phyloP scores from a whole-genome alignment of 2,113 vertebrate genomes.

The Nannobrachium achirus region DNA sequence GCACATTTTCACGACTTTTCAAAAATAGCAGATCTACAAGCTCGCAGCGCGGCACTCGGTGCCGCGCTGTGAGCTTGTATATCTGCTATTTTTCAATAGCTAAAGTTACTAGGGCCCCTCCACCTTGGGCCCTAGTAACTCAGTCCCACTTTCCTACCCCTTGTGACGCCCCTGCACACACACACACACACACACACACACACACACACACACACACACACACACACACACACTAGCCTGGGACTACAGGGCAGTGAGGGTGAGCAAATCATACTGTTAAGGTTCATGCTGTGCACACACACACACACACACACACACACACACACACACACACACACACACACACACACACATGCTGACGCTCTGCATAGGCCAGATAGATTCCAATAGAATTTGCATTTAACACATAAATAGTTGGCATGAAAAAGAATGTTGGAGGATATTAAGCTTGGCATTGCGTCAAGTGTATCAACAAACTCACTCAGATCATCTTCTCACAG shows the following conservation, averaged over 20 bases:
- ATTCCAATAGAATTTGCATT: no score
- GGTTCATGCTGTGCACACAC: constrained; percentile 1
- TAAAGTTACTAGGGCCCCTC: no score
- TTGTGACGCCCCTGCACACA: no score
- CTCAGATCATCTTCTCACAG: constrained; percentile 1
- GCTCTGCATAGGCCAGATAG: constrained; percentile 2
- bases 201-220: no score
- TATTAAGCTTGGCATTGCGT: constrained; percentile 38
- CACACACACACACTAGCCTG: constrained; percentile 26
- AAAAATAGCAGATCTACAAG: no score
- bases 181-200: no score
- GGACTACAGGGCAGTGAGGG: constrained; percentile 35
- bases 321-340: constrained; percentile 8
- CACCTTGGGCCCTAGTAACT: no score
- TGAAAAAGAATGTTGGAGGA: neutral
- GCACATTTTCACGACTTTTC: no score
- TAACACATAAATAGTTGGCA: constrained; percentile 21
- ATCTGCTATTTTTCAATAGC: no score
- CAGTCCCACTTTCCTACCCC: no score
- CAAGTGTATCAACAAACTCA: constrained; percentile 15
- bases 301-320: constrained; percentile 7
- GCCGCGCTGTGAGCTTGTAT: no score
- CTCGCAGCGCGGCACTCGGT: no score
- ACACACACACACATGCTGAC: constrained; percentile 31
- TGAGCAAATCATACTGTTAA: constrained; percentile 39